Evolutionary conservation across 2,888 invertebrate genomes (phyloP).

Genomic region (Priapulus caudatus): DNA sequence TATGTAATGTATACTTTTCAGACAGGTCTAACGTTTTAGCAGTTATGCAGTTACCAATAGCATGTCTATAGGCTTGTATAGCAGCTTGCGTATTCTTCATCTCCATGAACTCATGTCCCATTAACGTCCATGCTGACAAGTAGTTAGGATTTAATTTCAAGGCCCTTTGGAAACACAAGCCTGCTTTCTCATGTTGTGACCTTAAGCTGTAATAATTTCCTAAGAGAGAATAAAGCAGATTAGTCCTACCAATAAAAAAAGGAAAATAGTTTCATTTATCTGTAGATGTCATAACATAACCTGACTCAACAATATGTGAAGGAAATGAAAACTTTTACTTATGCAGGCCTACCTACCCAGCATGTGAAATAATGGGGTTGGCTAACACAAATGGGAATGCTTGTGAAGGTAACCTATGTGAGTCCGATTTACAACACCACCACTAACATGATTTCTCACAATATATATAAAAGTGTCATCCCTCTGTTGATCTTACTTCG

Average conservation of each 20-base stretch:
- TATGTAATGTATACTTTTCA: too few species aligned
- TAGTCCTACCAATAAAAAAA: not conserved
- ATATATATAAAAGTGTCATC: too few species aligned
- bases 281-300: not conserved
- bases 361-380: too few species aligned
- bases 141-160: slow-evolving; percentile 85
- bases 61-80: slow-evolving; percentile 93
- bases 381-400: too few species aligned
- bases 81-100: slow-evolving; percentile 95
- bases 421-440: too few species aligned
- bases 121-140: slow-evolving; percentile 88
- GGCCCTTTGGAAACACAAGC: slow-evolving; percentile 88
- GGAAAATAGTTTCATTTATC: slow-evolving; percentile 1
- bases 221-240: slow-evolving; percentile 38
- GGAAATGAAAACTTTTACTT: too few species aligned
- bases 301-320: too few species aligned
- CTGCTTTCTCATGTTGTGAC: slow-evolving; percentile 93
- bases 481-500: too few species aligned
- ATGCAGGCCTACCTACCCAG: too few species aligned
- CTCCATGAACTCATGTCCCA: slow-evolving; percentile 99
- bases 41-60: slow-evolving; percentile 74
- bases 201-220: slow-evolving; percentile 93
- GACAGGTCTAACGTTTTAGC: too few species aligned
- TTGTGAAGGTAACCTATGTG: too few species aligned
- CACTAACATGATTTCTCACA: too few species aligned